Evolutionary conservation across 2,113 vertebrate species (phyloP).

Genomic region (Elanoides forficatus): DNA sequence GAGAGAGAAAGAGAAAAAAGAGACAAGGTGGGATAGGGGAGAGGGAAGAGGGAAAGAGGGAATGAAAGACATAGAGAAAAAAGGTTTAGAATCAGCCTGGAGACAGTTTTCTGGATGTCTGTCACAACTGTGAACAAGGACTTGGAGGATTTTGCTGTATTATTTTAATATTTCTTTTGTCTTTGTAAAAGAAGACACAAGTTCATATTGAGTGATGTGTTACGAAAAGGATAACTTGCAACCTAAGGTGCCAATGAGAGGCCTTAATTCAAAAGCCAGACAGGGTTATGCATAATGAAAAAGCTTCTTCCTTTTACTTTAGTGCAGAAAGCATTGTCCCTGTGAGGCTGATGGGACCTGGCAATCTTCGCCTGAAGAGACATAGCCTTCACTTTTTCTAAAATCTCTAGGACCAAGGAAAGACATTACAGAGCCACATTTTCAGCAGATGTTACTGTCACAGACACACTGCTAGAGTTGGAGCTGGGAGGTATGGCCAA

Average conservation of each 20-base stretch:
- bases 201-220: background rate
- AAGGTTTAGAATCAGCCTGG: background rate
- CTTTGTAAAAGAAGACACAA: background rate
- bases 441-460: background rate
- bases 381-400: background rate
- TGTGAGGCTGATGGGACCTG: background rate
- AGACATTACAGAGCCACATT: background rate
- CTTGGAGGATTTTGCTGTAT: background rate
- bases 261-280: background rate
- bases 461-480: background rate
- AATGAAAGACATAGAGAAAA: background rate
- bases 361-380: background rate
- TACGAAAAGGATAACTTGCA: background rate
- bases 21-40: background rate
- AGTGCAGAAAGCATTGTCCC: background rate
- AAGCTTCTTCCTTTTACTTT: background rate
- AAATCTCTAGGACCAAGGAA: background rate
- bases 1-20: background rate
- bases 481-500: background rate
- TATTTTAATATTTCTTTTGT: background rate
- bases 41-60: accelerated
- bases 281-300: background rate
- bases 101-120: background rate
- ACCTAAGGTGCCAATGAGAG: background rate
- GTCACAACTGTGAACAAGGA: background rate